These are phyloP conservation scores for Pseudorhiza aurosa DNA, from an alignment of 30 jellyfish, hydroid and myxozoan genomes.

Conservation along the genomic window DNA sequence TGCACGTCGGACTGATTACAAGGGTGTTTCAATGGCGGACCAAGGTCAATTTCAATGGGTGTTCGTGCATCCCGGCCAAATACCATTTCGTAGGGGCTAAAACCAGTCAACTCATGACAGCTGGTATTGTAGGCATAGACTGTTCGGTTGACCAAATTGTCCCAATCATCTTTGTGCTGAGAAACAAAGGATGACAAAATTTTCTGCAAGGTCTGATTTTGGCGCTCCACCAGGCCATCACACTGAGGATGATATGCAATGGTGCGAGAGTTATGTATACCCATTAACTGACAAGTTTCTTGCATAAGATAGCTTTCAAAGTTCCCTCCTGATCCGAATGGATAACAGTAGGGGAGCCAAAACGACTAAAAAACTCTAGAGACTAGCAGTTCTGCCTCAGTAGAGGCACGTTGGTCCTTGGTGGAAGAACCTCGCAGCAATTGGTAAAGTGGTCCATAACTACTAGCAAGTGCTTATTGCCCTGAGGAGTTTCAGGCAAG, in stretches of 20 bases:
- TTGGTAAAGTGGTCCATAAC: slow-evolving; percentile 70
- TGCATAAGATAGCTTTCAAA: slow-evolving; percentile 44
- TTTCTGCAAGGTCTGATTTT: slow-evolving; percentile 45
- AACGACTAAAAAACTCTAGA: too few relatives aligned
- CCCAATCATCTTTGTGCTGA: slow-evolving; percentile 24
- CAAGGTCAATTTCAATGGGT: slow-evolving; percentile 9
- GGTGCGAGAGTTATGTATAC: slow-evolving; percentile 51
- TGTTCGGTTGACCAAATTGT: slow-evolving; percentile 22
- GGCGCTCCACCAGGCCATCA: slow-evolving; percentile 37
- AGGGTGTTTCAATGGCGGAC: slow-evolving; percentile 2
- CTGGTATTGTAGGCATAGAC: slow-evolving; percentile 53
- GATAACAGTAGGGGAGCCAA: slow-evolving; percentile 47
- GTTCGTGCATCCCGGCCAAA: slow-evolving; percentile 31
- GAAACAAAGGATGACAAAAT: slow-evolving; percentile 32
- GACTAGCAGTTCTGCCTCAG: too few relatives aligned
- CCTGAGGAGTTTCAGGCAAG: slow-evolving; percentile 53
- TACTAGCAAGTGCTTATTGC: slow-evolving; percentile 59
- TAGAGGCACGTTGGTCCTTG: too few relatives aligned
- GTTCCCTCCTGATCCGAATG: slow-evolving; percentile 66
- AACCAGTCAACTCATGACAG: slow-evolving; percentile 55
- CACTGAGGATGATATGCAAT: slow-evolving; percentile 60
- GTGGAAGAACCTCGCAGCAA: slow-evolving; percentile 57
- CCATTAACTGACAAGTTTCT: slow-evolving; percentile 41
- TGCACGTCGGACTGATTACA: not conserved
- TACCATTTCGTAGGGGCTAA: slow-evolving; percentile 51